These are phyloP conservation scores for Ptycholaimellus sp. DNA, from an alignment of 2,888 invertebrate genomes.

Conservation along the genomic window DNA sequence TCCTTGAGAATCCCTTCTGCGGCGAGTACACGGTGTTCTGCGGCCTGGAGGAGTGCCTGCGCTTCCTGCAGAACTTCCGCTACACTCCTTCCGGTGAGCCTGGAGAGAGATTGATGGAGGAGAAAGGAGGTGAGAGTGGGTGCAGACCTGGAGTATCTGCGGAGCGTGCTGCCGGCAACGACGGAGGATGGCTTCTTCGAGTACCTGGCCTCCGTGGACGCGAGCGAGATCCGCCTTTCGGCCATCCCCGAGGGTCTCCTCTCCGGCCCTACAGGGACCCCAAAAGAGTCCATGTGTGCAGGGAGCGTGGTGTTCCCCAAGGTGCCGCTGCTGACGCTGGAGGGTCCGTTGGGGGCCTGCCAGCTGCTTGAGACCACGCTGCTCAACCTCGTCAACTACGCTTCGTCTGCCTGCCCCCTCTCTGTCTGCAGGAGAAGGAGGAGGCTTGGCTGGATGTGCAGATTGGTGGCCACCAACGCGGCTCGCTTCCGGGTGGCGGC, in stretches of 20 bases:
- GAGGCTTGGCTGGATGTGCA: no score
- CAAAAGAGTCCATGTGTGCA: no score
- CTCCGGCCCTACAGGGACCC: no score
- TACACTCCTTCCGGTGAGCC: conserved; percentile 69
- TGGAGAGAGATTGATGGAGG: no score
- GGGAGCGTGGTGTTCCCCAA: conserved; percentile 92
- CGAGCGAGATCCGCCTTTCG: conserved; percentile 56
- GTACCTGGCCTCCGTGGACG: conserved; percentile 54
- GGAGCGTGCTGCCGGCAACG: conserved; percentile 51
- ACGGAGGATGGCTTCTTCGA: conserved; percentile 70
- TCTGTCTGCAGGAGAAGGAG: no score
- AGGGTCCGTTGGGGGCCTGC: conserved; percentile 80
- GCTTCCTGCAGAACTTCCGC: conserved; percentile 66
- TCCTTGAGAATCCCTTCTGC: conserved; percentile 60
- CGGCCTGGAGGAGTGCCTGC: conserved; percentile 79
- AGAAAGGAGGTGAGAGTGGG: no score
- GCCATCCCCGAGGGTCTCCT: conserved; percentile 91
- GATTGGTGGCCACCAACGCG: conserved; percentile 92
- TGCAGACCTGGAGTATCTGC: conserved; percentile 73
- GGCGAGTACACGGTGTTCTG: conserved; percentile 97
- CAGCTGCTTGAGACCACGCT: conserved; percentile 88
- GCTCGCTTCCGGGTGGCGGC: conserved; percentile 84
- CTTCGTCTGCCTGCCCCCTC: no score
- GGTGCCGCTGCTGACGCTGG: conserved; percentile 69
- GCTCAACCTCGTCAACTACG: conserved; percentile 50